Conservation (phyloP, 92 coral and sea anemone genomes). For the Pocillopora meandrina region DNA sequence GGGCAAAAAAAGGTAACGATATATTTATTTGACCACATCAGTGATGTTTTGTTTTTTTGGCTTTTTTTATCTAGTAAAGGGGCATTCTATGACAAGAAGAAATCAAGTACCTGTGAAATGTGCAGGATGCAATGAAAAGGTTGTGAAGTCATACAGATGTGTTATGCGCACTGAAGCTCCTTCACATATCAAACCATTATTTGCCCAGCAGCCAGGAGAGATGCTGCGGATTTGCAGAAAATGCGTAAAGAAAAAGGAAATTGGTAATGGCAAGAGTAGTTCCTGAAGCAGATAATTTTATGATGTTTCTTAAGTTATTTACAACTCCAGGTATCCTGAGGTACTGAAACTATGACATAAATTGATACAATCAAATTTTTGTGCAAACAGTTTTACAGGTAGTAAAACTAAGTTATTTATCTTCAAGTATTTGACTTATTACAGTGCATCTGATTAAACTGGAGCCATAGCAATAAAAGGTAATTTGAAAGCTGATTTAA, state of each 20-base stretch:
- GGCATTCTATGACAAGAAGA: constrained; percentile 58
- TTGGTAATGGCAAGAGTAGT: not conserved
- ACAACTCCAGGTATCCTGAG: not conserved
- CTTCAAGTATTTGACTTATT: too few species aligned
- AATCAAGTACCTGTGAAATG: constrained; percentile 75
- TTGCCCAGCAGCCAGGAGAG: constrained; percentile 59
- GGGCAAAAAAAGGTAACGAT: not conserved
- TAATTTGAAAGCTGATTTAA: too few species aligned
- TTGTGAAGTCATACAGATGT: constrained; percentile 83
- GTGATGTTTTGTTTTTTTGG: not conserved
- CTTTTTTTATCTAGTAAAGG: constrained; percentile 26
- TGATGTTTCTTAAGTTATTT: not conserved
- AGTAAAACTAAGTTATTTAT: too few species aligned
- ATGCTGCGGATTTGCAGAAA: constrained; percentile 83
- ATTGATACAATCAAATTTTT: too few species aligned
- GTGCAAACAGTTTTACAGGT: too few species aligned
- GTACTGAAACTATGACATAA: too few species aligned
- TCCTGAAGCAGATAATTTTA: not conserved
- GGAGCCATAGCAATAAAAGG: too few species aligned
- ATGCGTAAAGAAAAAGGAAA: constrained; percentile 54
- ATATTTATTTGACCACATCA: not conserved
- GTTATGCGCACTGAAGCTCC: constrained; percentile 64
- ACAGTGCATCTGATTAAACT: too few species aligned
- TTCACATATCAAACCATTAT: constrained; percentile 72
- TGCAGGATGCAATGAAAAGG: constrained; percentile 73